Base-by-base conservation (phyloP, 2,888 invertebrate genomes). In the Eurytoma adleriae region DNA sequence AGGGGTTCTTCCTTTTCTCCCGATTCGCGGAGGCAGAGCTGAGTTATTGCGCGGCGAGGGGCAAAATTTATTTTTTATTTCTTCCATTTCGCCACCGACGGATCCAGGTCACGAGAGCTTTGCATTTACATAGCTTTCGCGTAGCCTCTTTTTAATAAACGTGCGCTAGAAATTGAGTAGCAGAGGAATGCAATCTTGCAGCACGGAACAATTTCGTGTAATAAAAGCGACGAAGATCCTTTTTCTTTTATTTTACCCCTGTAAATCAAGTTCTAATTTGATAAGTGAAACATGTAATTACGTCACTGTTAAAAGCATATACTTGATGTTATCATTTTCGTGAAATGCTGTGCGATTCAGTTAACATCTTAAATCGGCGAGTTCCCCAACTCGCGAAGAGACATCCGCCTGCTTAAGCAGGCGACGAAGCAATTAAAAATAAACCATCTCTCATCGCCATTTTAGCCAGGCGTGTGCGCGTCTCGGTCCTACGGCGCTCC, bases 391-490 rank as follows among this genome's bases (percentile, higher is more conserved):
- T 16, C 64, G 20, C 61, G 54, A 54, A 14, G 52, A 66, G 56
- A 56, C 76, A 54, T 76, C 62, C 67, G 71, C 56, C 76, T 68
- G 30, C 71, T 76, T 80, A 76, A 80, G 54, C 76, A 76, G 81
- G 75, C 76, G 78, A 79, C 79, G 82, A 82, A 83, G 86, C 86
- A 88, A 90, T 89, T 89, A 89, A 87, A 89, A 89, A 88, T 88
- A 88, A 88, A 89, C 86, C 88, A 87, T 88, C 88, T 85, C 86
- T 89, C 88, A 88, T 86, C 90, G 89, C 89, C 90, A 88, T 89
- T 90, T 89, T 89, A 86, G 84, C 83, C 82, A 85, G 84, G 84
- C 85, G 85, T 18, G 61, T 61, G 27, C 59, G 56, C 13, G 40
- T 13, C 18, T 80, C 76, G 72, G 75, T 78, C 66, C 24, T 62